phyloP scores from a whole-genome alignment of 2,113 vertebrate species.

The Saguinus imperator region DNA sequence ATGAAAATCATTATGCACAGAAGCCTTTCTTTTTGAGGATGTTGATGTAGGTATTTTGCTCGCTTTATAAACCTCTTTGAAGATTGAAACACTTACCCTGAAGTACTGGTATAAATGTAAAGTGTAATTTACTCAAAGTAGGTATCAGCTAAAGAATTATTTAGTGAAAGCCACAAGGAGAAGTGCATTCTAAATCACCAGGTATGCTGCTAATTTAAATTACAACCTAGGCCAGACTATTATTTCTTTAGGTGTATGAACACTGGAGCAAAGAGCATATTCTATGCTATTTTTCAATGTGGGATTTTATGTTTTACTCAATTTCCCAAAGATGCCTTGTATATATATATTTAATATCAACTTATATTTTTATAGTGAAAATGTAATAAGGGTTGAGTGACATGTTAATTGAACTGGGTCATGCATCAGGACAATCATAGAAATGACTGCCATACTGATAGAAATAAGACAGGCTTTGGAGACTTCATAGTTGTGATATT shows the following conservation, averaged over 20 bases:
- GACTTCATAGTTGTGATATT: not conserved
- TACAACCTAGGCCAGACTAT: not conserved
- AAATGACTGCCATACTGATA: not conserved
- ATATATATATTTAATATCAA: not conserved
- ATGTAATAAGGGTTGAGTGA: slow-evolving; percentile 33
- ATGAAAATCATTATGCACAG: not conserved
- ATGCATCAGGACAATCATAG: not conserved
- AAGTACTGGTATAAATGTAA: not conserved
- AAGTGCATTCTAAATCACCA: not conserved
- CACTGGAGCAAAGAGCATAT: not conserved
- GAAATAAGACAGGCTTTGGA: slow-evolving; percentile 25
- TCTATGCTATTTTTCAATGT: not conserved
- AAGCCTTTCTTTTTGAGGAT: slow-evolving; percentile 28
- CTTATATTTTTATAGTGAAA: slow-evolving; percentile 44
- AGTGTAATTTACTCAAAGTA: not conserved
- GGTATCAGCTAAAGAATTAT: not conserved
- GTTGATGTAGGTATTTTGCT: not conserved
- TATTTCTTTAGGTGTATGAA: not conserved
- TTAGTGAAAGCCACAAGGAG: slow-evolving; percentile 2
- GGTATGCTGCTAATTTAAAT: slow-evolving; percentile 9
- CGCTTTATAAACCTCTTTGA: slow-evolving; percentile 25
- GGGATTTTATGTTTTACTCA: slow-evolving; percentile 18
- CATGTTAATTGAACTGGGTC: not conserved
- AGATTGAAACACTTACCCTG: slow-evolving; percentile 25
- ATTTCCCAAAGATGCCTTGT: not conserved